Evolutionary conservation across 2,797 vertebrate genomes (phyloP), one percentile per base, ranked within the genome.

Genomic region (Valencia hispanica): DNA sequence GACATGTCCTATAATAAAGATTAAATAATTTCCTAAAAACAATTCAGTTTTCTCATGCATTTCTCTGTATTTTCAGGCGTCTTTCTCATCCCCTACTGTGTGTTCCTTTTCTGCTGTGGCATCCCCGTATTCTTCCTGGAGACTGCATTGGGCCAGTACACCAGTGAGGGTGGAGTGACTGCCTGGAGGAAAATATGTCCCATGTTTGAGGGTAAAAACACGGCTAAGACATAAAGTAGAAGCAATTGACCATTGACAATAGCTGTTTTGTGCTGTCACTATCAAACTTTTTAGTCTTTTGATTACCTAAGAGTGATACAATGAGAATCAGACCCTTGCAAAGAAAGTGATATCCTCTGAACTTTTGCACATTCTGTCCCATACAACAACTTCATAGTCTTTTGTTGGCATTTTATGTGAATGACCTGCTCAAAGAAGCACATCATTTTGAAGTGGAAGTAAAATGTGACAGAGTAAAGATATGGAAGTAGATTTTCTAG

Each of bases 171-270:
- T 0, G 97, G 96, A 0, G 89, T 99, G 61, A 99, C 98, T 0
- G 97, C 97, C 84, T 99, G 98, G 98, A 95, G 94, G 91, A 98
- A 97, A 94, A 97, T 99, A 75, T 99, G 97, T 43, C 98, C 98
- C 72, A 94, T 99, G 90, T 97, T 98, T 72, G 93, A 97, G 94
- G 98, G 98, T 98, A 85, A 93, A 80, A 77, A 79, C 32, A 59
- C 81, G 47, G 27, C 80, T 79, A 14, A 2, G 5, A 48, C 32
- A 75, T n/a, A 66, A 36, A 39, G 32, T 36, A 70, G 5, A 39
- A 70, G 55, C 14, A 0, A 30, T 76, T 15, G 25, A 17, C 14
- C n/a, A 30, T 61, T 27, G 9, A 63, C 71, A 80, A 51, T 48
- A 73, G 51, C 72, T 36, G 66, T 53, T 48, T 74, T 70, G 65